Conservation (phyloP, 2,113 vertebrate genomes). For the Shinisaurus crocodilurus region DNA sequence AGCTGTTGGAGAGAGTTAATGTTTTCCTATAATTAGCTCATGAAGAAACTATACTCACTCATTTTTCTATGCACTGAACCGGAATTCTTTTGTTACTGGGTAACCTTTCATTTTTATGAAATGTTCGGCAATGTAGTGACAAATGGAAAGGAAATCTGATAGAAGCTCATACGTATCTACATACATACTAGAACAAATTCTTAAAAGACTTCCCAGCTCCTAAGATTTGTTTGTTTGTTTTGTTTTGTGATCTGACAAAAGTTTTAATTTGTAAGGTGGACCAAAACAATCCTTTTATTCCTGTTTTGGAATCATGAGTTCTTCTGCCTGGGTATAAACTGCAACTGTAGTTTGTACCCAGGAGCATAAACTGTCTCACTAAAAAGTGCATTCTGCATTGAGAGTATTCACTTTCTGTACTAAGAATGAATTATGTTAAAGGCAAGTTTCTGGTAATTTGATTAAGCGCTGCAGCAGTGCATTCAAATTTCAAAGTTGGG, state of each 20-base stretch:
- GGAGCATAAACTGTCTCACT: not conserved
- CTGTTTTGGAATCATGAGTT: not conserved
- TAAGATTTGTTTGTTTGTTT: conserved; percentile 16
- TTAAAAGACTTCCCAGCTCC: conserved; percentile 36
- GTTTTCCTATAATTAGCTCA: conserved; percentile 72
- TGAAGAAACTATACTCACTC: conserved; percentile 53
- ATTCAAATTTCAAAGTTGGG: not conserved
- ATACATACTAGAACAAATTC: conserved; percentile 49
- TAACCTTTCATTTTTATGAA: conserved; percentile 69
- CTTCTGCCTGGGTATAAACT: not conserved
- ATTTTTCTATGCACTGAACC: conserved; percentile 65
- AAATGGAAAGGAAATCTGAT: conserved; percentile 65
- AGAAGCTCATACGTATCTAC: conserved; percentile 49
- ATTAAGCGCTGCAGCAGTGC: no score
- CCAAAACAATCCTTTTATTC: conserved; percentile 9
- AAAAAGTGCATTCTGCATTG: not conserved
- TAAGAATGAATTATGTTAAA: not conserved
- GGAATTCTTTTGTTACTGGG: conserved; percentile 65
- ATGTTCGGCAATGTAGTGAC: conserved; percentile 58
- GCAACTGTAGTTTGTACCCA: not conserved
- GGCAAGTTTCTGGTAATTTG: not conserved
- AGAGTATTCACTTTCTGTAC: not conserved
- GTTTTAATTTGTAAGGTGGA: not conserved
- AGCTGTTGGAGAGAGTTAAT: conserved; percentile 72
- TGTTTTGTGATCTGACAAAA: not conserved